Conservation (phyloP, 1,140 invertebrate species). For the Conus betulinus region DNA sequence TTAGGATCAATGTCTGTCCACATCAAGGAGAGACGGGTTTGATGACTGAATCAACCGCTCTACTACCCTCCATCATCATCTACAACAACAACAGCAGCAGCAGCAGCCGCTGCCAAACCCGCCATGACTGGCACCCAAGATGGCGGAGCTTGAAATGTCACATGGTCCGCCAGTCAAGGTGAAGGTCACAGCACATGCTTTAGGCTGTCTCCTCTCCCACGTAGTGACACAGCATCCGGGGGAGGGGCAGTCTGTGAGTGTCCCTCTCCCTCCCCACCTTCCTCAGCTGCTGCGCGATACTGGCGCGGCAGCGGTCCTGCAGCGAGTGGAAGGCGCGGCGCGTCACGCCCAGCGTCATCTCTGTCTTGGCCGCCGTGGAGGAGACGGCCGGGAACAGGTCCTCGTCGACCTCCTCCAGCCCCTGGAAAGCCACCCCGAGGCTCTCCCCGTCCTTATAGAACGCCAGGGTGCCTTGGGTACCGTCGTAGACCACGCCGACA, state of each 20-base stretch:
- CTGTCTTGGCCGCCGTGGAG: constrained; percentile 86
- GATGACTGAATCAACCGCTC: too few relatives aligned
- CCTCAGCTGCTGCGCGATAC: constrained; percentile 48
- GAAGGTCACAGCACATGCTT: not conserved
- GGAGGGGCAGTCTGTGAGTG: not conserved
- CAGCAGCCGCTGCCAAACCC: not conserved
- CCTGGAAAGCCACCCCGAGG: constrained; percentile 80
- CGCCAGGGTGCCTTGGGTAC: constrained; percentile 82
- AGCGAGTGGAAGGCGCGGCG: constrained; percentile 82
- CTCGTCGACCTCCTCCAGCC: constrained; percentile 71
- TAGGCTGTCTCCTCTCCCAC: not conserved
- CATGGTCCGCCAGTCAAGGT: not conserved
- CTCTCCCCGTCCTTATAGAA: constrained; percentile 84
- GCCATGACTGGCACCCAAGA: constrained; percentile 20
- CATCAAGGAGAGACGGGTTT: too few relatives aligned
- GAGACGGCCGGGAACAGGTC: constrained; percentile 84
- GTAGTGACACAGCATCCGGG: constrained; percentile 17
- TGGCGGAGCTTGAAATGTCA: constrained; percentile 12
- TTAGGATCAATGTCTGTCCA: too few relatives aligned
- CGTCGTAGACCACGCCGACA: constrained; percentile 83
- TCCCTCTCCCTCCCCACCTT: not conserved
- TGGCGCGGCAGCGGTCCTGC: constrained; percentile 79
- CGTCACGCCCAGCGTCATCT: constrained; percentile 81
- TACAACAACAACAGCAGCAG: not conserved
- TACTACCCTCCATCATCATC: too few relatives aligned